These are phyloP conservation scores for Aleiodes leptofemur DNA, from an alignment of 2,888 invertebrate species.

Conservation along the genomic window DNA sequence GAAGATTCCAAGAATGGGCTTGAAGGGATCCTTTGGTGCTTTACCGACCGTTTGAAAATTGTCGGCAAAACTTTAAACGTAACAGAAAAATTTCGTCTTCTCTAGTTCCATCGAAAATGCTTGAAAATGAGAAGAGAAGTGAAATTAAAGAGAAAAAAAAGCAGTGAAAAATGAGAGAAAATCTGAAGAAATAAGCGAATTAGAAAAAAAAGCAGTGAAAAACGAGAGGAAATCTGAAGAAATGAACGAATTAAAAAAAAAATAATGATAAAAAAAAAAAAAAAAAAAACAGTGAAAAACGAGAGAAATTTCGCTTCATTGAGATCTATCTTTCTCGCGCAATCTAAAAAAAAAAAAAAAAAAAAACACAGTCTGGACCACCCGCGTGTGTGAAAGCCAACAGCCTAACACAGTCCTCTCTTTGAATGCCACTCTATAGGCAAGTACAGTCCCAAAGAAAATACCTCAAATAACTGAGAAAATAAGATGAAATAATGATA, in stretches of 20 bases:
- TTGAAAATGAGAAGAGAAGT: too few relatives aligned
- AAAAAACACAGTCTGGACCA: constrained; percentile 55
- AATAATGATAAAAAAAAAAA: too few relatives aligned
- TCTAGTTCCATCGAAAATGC: too few relatives aligned
- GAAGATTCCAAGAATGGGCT: constrained; percentile 27
- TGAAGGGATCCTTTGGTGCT: constrained; percentile 15
- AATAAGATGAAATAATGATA: background rate
- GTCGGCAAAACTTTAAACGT: constrained; percentile 24
- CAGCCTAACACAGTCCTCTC: constrained; percentile 49
- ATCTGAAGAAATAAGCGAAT: too few relatives aligned
- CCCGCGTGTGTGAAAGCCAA: constrained; percentile 64
- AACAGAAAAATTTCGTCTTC: constrained; percentile 1
- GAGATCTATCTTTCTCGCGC: constrained; percentile 3
- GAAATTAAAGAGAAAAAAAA: too few relatives aligned
- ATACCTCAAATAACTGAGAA: background rate
- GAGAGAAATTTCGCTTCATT: too few relatives aligned
- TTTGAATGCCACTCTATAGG: constrained; percentile 11
- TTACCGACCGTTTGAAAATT: constrained; percentile 30
- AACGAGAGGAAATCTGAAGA: too few relatives aligned
- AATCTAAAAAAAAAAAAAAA: background rate
- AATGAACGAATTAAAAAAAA: too few relatives aligned
- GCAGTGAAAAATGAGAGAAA: too few relatives aligned
- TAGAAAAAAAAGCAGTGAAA: too few relatives aligned
- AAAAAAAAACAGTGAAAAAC: background rate
- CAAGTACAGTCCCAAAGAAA: constrained; percentile 12